These are phyloP conservation scores for Acropternis orthonyx DNA, from an alignment of 2,797 vertebrate species.

Conservation along the genomic window DNA sequence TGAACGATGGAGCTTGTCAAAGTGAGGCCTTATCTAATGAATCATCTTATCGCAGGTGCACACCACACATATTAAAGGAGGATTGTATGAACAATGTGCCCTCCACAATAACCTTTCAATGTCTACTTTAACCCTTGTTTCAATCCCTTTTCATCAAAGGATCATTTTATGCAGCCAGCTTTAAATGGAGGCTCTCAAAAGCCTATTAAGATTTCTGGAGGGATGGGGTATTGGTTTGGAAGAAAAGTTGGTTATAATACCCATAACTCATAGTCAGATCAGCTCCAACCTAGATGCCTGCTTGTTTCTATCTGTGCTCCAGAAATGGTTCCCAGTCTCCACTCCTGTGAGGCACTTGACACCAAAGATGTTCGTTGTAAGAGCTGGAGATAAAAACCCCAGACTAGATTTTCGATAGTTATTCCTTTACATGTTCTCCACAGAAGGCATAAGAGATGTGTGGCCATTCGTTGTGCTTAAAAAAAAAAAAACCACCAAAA, in stretches of 20 bases:
- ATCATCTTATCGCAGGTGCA: conserved; percentile 99
- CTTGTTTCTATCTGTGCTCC: conserved; percentile 53
- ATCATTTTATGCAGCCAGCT: conserved; percentile 81
- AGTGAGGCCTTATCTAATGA: conserved; percentile 93
- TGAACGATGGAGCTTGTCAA: conserved; percentile 99
- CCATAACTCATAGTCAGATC: conserved; percentile 74
- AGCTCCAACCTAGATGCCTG: conserved; percentile 37
- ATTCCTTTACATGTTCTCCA: neutral
- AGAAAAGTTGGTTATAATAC: conserved; percentile 75
- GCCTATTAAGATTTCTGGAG: conserved; percentile 79
- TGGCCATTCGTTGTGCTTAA: neutral
- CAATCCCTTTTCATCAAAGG: conserved; percentile 85
- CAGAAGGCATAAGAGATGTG: neutral
- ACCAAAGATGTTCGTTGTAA: conserved; percentile 20
- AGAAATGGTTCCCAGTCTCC: conserved; percentile 5
- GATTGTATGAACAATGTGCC: conserved; percentile 90
- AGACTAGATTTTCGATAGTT: neutral
- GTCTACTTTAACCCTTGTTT: conserved; percentile 91
- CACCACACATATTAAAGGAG: conserved; percentile 95
- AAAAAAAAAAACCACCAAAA: too few species aligned
- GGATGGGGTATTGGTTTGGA: conserved; percentile 65
- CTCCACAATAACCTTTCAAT: conserved; percentile 89
- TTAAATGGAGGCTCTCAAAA: conserved; percentile 79
- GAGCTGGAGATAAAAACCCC: conserved; percentile 7
- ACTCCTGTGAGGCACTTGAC: neutral